A percentile compares a stretch with the other conserved stretches of the same genome.
Conservation (phyloP, 2,797 vertebrate species). For the Chromis chromis region DNA sequence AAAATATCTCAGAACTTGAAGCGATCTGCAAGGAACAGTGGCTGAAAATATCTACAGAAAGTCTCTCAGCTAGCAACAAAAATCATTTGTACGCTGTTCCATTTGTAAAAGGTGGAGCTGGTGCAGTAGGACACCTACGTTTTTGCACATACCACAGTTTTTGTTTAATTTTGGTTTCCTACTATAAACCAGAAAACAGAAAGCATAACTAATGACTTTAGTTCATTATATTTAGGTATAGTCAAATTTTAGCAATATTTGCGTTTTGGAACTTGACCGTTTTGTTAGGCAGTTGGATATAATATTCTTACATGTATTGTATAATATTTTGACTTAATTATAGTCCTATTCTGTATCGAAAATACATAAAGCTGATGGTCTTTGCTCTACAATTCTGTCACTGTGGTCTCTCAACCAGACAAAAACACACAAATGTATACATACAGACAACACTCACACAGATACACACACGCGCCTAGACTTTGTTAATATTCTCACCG, state of each 20-base stretch:
- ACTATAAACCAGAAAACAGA: background rate
- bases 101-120: background rate
- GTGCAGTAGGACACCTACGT: background rate
- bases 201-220: background rate
- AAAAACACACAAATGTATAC: slow-evolving; percentile 57
- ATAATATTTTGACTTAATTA: background rate
- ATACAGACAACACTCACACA: slow-evolving; percentile 51
- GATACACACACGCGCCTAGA: slow-evolving; percentile 71
- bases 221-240: background rate
- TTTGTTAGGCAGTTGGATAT: no score
- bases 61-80: background rate
- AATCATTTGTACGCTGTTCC: background rate
- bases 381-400: slow-evolving; percentile 26
- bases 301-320: no score
- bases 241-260: no score
- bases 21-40: no score
- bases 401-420: slow-evolving; percentile 33
- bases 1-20: no score
- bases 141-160: background rate
- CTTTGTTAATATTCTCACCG: slow-evolving; percentile 97
- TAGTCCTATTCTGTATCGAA: background rate
- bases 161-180: background rate
- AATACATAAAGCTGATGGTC: background rate
- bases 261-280: no score
- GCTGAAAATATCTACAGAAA: background rate